These are phyloP conservation scores for Perca flavescens DNA, from an alignment of 2,113 vertebrate species.

Conservation along the genomic window DNA sequence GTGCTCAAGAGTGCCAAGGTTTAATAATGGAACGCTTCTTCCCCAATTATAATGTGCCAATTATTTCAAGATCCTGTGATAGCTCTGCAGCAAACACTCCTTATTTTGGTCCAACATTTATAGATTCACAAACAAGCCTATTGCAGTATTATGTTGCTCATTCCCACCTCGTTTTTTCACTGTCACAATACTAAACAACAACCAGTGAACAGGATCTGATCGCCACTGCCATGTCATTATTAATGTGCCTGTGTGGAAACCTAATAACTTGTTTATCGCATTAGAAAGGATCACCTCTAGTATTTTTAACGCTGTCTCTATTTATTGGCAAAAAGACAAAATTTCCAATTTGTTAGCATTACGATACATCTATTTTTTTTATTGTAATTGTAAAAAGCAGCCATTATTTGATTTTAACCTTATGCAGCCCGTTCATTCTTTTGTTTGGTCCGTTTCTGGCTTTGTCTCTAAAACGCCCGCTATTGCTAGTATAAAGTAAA, in stretches of 20 bases:
- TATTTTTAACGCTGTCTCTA: neutral
- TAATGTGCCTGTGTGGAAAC: conserved; percentile 12
- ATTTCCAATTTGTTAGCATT: neutral
- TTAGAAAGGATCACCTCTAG: neutral
- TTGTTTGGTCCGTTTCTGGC: too few species aligned
- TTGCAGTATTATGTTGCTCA: conserved; percentile 26
- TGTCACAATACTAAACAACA: conserved; percentile 13
- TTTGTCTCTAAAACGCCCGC: too few species aligned
- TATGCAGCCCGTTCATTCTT: too few species aligned
- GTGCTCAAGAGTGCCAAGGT: conserved; percentile 30
- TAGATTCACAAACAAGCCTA: conserved; percentile 61
- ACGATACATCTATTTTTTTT: neutral
- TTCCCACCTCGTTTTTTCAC: conserved; percentile 33
- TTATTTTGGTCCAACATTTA: conserved; percentile 48
- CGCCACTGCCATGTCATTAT: neutral
- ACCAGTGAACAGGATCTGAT: conserved; percentile 11
- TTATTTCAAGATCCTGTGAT: conserved; percentile 69
- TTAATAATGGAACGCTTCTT: conserved; percentile 56
- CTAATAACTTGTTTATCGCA: conserved; percentile 8
- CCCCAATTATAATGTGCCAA: conserved; percentile 74
- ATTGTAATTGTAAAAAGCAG: neutral
- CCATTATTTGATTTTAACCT: neutral
- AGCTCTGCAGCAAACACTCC: conserved; percentile 59
- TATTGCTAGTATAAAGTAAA: too few species aligned
- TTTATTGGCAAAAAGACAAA: neutral